Percentiles rank a stretch among this genome's conserved stretches.
These are phyloP conservation scores for Cryptophagus acutangulus DNA, from an alignment of 2,888 invertebrate species.

Conservation along the genomic window DNA sequence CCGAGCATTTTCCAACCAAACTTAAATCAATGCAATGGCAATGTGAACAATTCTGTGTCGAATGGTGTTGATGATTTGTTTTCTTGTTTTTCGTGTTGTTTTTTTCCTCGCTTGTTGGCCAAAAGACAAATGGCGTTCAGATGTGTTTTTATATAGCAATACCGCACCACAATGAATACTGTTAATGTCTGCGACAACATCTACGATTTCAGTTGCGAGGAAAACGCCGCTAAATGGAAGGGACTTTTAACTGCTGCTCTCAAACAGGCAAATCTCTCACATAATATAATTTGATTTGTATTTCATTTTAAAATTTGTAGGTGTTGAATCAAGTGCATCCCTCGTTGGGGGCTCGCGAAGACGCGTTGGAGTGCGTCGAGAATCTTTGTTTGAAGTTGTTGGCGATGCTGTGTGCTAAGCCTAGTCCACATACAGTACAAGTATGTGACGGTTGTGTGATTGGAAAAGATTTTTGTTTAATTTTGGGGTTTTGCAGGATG, in stretches of 20 bases:
- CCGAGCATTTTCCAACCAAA: no score
- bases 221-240: constrained; percentile 88
- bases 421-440: constrained; percentile 75
- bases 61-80: not conserved
- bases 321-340: constrained; percentile 89
- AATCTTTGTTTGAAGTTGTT: constrained; percentile 82
- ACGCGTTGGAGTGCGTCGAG: constrained; percentile 90
- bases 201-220: constrained; percentile 84
- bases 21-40: not conserved
- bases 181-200: constrained; percentile 50
- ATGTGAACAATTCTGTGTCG: not conserved
- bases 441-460: no score
- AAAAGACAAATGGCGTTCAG: not conserved
- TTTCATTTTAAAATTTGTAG: constrained; percentile 49
- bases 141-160: not conserved
- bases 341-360: constrained; percentile 77
- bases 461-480: constrained; percentile 4
- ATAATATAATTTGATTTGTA: constrained; percentile 1
- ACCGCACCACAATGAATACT: constrained; percentile 50
- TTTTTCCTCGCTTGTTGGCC: not conserved
- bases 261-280: constrained; percentile 62
- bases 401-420: constrained; percentile 81
- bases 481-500: constrained; percentile 59
- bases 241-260: constrained; percentile 83
- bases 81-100: not conserved